These are phyloP conservation scores for Orthosia gothica DNA, from an alignment of 2,888 invertebrate genomes.

Conservation along the genomic window DNA sequence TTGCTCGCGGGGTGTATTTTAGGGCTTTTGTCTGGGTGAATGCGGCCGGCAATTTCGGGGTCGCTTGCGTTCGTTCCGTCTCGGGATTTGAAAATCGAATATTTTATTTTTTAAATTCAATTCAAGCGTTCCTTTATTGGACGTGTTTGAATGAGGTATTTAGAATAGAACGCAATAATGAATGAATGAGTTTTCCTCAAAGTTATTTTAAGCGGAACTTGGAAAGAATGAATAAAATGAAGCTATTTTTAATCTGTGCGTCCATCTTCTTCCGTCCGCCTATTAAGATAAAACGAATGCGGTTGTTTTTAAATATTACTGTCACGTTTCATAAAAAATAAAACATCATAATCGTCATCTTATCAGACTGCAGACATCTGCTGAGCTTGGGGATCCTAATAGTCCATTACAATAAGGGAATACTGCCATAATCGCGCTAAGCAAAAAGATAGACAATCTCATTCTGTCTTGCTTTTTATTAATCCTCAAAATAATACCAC, in stretches of 20 bases:
- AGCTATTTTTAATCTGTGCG: constrained; percentile 36
- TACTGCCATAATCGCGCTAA: neutral
- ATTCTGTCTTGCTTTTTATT: neutral
- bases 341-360: constrained; percentile 8
- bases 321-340: constrained; percentile 50
- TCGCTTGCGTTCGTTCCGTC: constrained; percentile 87
- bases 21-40: constrained; percentile 91
- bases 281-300: constrained; percentile 54
- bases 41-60: constrained; percentile 91
- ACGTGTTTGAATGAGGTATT: constrained; percentile 58
- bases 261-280: constrained; percentile 45
- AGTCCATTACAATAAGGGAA: neutral
- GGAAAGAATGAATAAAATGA: constrained; percentile 20
- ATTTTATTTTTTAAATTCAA: constrained; percentile 71
- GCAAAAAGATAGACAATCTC: neutral
- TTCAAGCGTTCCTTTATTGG: constrained; percentile 56
- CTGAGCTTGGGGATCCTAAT: neutral
- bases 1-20: constrained; percentile 90
- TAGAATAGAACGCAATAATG: constrained; percentile 47
- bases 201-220: constrained; percentile 35
- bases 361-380: constrained; percentile 24
- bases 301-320: constrained; percentile 31
- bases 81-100: constrained; percentile 86
- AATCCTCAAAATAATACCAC: neutral
- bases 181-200: constrained; percentile 41